Conservation (phyloP, 2,113 vertebrate species). For the Gracilinanus agilis region DNA sequence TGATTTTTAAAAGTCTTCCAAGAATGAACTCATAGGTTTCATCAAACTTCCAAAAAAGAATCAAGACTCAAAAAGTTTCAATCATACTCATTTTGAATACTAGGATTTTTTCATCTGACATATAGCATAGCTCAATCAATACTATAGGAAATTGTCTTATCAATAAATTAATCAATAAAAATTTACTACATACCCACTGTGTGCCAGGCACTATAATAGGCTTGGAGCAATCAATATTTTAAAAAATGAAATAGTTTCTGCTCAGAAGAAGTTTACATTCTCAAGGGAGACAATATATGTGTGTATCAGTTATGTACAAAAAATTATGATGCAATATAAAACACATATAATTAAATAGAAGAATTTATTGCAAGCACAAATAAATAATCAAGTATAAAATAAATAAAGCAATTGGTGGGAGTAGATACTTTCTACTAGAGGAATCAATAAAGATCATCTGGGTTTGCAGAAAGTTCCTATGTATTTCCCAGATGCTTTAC, state of each 20-base stretch:
- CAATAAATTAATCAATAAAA: background rate
- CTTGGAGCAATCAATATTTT: background rate
- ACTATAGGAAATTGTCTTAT: background rate
- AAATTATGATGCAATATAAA: background rate
- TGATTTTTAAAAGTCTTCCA: background rate
- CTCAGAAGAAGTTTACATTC: background rate
- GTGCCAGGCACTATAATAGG: background rate
- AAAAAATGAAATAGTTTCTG: background rate
- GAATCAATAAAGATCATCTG: background rate
- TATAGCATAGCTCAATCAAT: background rate
- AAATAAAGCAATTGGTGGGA: background rate
- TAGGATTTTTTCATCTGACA: background rate
- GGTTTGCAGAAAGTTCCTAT: background rate
- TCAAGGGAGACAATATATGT: background rate
- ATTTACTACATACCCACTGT: background rate
- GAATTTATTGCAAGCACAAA: background rate
- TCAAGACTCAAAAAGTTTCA: background rate
- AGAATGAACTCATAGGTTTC: background rate
- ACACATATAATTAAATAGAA: background rate
- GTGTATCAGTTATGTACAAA: background rate
- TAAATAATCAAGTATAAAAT: background rate
- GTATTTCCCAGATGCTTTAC: background rate
- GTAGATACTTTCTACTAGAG: background rate
- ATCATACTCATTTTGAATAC: background rate
- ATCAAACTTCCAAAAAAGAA: background rate